Evolutionary conservation across 2,113 vertebrate genomes (phyloP), one percentile per base, ranked within the genome.

Genomic region (Chlorocebus sabaeus): DNA sequence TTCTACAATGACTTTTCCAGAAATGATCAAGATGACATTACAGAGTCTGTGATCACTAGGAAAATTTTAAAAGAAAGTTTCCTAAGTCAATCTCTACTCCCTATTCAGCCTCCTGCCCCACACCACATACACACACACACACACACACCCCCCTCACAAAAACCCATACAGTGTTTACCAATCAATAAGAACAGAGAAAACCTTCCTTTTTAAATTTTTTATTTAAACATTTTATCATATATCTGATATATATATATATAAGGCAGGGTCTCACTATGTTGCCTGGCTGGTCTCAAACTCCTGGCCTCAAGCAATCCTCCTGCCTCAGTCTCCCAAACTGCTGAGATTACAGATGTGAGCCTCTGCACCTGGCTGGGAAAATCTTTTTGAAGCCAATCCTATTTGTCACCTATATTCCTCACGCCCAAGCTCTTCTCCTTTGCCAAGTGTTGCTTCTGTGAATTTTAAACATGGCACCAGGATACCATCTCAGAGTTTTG

Each of bases 21-120:
- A 88, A 93, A 95, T 82, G 79, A 80, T 80, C 20, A 67, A 81
- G 32, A 75, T 40, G 43, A 57, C 52, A 23, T 79, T 50, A 88
- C 40, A 80, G 68, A 97, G 40, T 68, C 45, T 50, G 13, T 40
- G 32, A 50, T 80, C 48, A 55, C 72, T 68, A 52, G 85, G 82
- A 95, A 78, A 68, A 88, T 79, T 94, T 75, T 48, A 40, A 82
- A 78, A 90, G 25, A n/a, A 84, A 32, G 8, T 83, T 86, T 95
- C 87, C 57, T 38, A 61, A 72, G 27, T 89, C 30, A 45, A 8
- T 68, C 48, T 81, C 52, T 9, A 8, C 10, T 67, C 52, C 25
- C 2, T 86, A 22, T 38, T 38, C 22, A 30, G 10, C 3, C 23
- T 50, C 4, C 2, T 3, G 8, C 7, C 2, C 45, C 17, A 20